phyloP scores from a whole-genome alignment of 2,113 vertebrate species.

The Coracopsis vasa region DNA sequence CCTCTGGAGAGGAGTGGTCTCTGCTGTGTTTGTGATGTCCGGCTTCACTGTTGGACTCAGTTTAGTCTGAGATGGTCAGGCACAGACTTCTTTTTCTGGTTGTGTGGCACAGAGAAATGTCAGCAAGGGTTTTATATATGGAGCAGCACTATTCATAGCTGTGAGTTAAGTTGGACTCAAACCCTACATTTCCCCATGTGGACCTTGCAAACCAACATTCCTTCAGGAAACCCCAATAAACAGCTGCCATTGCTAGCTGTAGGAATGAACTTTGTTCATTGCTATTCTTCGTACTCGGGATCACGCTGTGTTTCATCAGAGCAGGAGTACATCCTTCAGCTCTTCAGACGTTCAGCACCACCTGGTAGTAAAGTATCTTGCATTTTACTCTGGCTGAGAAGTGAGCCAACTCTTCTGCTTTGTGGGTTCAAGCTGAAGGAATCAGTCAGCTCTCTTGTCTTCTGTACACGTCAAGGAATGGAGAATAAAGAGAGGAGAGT shows the following conservation, averaged over 20 bases:
- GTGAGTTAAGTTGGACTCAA: background rate
- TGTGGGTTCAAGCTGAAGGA: background rate
- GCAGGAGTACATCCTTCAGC: background rate
- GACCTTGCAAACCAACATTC: background rate
- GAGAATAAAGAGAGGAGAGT: background rate
- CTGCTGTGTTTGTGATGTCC: background rate
- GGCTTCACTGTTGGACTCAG: background rate
- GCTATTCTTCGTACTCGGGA: background rate
- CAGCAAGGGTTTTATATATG: background rate
- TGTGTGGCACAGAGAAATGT: background rate
- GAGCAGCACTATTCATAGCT: background rate
- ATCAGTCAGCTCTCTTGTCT: background rate
- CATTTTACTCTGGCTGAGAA: background rate
- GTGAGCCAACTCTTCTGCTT: background rate
- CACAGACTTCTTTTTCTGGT: background rate
- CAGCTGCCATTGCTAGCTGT: background rate
- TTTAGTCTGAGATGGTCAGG: background rate
- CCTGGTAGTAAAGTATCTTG: background rate
- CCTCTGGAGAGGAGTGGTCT: background rate
- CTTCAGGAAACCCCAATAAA: background rate
- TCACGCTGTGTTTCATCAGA: accelerated
- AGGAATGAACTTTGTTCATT: background rate
- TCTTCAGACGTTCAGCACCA: background rate
- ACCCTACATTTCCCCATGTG: background rate
- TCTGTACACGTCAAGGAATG: background rate